phyloP scores from a whole-genome alignment of 2,113 vertebrate genomes.

The Psophia crepitans region DNA sequence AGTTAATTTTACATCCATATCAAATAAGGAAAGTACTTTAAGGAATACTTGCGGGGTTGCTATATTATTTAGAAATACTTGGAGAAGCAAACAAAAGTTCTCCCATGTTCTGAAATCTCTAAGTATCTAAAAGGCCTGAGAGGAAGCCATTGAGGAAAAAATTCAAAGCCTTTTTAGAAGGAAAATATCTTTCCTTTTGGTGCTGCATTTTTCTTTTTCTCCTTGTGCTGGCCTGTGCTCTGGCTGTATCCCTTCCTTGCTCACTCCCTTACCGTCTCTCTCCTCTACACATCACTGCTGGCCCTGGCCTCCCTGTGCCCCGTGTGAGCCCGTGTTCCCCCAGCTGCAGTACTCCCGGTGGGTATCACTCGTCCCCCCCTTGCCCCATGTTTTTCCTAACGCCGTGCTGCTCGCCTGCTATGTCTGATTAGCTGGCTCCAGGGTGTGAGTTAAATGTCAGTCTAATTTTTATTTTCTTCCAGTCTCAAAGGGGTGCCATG shows the following conservation, averaged over 20 bases:
- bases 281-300: neutral
- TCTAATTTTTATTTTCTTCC: slow-evolving; percentile 6
- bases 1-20: slow-evolving; percentile 57
- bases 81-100: neutral
- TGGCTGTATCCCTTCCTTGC: fast-evolving
- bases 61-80: neutral
- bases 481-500: slow-evolving; percentile 16
- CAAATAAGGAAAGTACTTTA: neutral
- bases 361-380: neutral
- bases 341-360: neutral
- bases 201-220: neutral
- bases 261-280: neutral
- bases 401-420: neutral
- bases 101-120: neutral
- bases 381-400: neutral
- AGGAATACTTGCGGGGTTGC: neutral
- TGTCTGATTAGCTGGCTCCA: slow-evolving; percentile 40
- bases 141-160: neutral
- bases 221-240: neutral
- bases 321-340: fast-evolving
- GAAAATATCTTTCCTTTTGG: neutral
- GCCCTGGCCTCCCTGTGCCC: neutral
- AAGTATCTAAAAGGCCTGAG: neutral
- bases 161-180: neutral
- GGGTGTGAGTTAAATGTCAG: slow-evolving; percentile 28